Percentiles rank a stretch among this genome's conserved stretches.
phyloP scores from a whole-genome alignment of 2,113 vertebrate genomes.

The Nesogale talazaci region DNA sequence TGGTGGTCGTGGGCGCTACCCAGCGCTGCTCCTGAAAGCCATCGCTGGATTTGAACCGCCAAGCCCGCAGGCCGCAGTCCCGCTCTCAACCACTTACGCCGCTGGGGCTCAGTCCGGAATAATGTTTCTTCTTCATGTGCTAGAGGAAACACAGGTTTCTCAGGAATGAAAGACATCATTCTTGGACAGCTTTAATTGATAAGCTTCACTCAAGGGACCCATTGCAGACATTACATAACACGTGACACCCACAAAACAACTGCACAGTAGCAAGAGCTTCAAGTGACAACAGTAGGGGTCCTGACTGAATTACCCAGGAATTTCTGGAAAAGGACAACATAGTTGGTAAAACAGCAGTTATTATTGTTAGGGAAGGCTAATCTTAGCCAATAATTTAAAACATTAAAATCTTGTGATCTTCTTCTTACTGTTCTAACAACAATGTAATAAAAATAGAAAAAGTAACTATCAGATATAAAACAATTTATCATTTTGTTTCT shows the following conservation, averaged over 20 bases:
- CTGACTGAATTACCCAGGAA: not conserved
- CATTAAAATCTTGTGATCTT: not conserved
- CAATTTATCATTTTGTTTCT: not conserved
- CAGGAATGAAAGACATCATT: not conserved
- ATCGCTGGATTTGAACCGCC: too few species aligned
- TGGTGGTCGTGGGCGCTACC: too few species aligned
- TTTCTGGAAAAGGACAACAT: not conserved
- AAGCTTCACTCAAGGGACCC: not conserved
- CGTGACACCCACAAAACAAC: not conserved
- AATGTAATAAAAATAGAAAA: not conserved
- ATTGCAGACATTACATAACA: not conserved
- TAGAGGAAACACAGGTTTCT: not conserved
- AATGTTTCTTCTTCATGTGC: not conserved
- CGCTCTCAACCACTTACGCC: too few species aligned
- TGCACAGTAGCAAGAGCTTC: not conserved
- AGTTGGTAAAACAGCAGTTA: not conserved
- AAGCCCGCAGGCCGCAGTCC: too few species aligned
- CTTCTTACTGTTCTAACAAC: not conserved
- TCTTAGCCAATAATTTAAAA: not conserved
- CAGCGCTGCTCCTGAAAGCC: too few species aligned
- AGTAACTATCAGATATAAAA: not conserved
- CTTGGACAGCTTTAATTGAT: not conserved
- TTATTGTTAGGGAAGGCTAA: not conserved
- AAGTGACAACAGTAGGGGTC: not conserved
- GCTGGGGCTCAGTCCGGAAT: too few species aligned